Evolutionary conservation across 2,888 invertebrate species (phyloP), one percentile per base, ranked within the genome.

Genomic region (Habrosyne pyritoides): DNA sequence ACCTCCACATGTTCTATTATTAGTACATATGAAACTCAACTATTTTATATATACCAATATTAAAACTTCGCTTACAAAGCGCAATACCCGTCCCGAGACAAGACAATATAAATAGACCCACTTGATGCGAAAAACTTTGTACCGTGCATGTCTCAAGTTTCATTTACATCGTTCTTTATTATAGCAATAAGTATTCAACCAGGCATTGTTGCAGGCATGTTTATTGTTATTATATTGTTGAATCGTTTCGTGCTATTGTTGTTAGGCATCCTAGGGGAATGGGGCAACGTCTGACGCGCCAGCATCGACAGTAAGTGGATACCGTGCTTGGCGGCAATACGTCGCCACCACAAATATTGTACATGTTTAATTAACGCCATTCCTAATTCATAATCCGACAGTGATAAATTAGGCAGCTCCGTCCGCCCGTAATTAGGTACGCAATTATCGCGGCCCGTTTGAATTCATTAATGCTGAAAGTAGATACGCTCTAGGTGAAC

Each of bases 301-400:
- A 49, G 54, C 51, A 28, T 10, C 52, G 21, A 52, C 47, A 53
- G 53, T 57, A 53, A 26, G 50, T 50, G 50, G 18, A 26, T 24
- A 49, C 47, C 53, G 52, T 64, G 55, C 21, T 28, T 28, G 56
- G 59, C 57, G 58, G 67, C 65, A 63, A 73, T 74, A 74, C 73
- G 79, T 75, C 78, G 79, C 79, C 81, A 77, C 79, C 81, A 81
- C 87, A 85, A 87, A 88, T 88, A 87, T 83, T 87, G 89, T 87
- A 85, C 88, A 89, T 88, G 89, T 89, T 89, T 87, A 88, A 91
- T 89, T 86, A 89, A 86, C 83, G 86, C 86, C 81, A 82, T 87
- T 83, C 84, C 86, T 89, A 89, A 91, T 90, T 91, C 89, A 90
- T 91, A 91, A 92, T 90, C 90, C 83, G 91, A 91, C 91, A 89